phyloP scores from a whole-genome alignment of 2,113 vertebrate genomes.

The Myiopsitta monachus region DNA sequence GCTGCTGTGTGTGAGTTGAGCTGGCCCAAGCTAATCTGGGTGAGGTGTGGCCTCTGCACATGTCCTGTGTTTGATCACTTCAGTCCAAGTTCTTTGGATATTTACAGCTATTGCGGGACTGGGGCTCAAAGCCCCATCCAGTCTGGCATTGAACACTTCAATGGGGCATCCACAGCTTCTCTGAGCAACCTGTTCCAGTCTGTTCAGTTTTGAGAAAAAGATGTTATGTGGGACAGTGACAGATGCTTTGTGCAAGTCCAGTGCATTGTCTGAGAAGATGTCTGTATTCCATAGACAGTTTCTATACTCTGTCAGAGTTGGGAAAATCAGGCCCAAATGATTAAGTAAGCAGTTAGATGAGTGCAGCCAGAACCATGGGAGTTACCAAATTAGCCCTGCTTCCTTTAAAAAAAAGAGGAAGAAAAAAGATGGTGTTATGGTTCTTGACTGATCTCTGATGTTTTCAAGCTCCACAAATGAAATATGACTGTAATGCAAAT shows the following conservation, averaged over 20 bases:
- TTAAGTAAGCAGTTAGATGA: background rate
- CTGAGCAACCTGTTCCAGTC: background rate
- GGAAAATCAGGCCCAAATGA: background rate
- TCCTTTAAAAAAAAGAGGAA: background rate
- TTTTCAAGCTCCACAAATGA: background rate
- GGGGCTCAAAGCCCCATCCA: background rate
- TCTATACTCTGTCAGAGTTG: background rate
- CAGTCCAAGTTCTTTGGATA: background rate
- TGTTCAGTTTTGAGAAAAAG: background rate
- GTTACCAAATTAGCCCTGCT: background rate
- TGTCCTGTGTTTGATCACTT: background rate
- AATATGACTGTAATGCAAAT: background rate
- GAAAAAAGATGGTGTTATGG: background rate
- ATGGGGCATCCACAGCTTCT: background rate
- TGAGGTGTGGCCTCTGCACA: background rate
- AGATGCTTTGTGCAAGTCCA: background rate
- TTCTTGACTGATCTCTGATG: background rate
- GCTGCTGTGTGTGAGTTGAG: background rate
- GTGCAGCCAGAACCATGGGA: background rate
- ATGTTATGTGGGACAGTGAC: background rate
- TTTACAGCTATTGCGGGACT: background rate
- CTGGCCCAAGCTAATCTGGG: background rate
- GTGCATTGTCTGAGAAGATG: background rate
- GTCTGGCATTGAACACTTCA: background rate
- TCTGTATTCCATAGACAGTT: background rate